phyloP scores from a whole-genome alignment of 92 coral and sea anemone species.

The Siderastrea radians region DNA sequence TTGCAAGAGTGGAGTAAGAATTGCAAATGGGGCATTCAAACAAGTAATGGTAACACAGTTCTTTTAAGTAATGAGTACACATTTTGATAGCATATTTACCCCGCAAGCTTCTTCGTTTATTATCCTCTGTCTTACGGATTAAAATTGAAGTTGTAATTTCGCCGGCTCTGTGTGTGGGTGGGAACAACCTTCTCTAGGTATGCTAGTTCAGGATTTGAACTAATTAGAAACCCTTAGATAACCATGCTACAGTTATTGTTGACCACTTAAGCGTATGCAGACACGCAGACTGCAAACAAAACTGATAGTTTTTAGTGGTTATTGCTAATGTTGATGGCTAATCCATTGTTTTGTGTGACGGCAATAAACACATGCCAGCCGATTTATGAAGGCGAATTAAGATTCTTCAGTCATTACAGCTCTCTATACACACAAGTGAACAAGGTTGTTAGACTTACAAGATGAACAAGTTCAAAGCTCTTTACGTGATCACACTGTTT shows the following conservation, averaged over 20 bases:
- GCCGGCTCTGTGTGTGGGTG: constrained; percentile 55
- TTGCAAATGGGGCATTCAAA: background rate
- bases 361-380: constrained; percentile 73
- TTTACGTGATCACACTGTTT: constrained; percentile 37
- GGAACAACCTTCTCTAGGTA: constrained; percentile 61
- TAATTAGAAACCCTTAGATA: constrained; percentile 82
- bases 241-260: constrained; percentile 70
- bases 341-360: constrained; percentile 86
- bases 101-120: constrained; percentile 13
- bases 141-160: constrained; percentile 26
- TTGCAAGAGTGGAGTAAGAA: background rate
- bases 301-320: constrained; percentile 80
- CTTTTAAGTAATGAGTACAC: constrained; percentile 30
- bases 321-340: constrained; percentile 67
- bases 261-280: constrained; percentile 76
- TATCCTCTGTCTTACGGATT: constrained; percentile 39
- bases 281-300: constrained; percentile 79
- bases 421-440: constrained; percentile 40
- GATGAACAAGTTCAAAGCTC: constrained; percentile 29
- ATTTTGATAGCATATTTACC: constrained; percentile 55
- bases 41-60: background rate
- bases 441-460: constrained; percentile 21
- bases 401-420: constrained; percentile 38
- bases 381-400: constrained; percentile 68
- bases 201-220: constrained; percentile 71